These are phyloP conservation scores for Pachyseris speciosa DNA, from an alignment of 64 coral and sea anemone genomes.

Conservation along the genomic window DNA sequence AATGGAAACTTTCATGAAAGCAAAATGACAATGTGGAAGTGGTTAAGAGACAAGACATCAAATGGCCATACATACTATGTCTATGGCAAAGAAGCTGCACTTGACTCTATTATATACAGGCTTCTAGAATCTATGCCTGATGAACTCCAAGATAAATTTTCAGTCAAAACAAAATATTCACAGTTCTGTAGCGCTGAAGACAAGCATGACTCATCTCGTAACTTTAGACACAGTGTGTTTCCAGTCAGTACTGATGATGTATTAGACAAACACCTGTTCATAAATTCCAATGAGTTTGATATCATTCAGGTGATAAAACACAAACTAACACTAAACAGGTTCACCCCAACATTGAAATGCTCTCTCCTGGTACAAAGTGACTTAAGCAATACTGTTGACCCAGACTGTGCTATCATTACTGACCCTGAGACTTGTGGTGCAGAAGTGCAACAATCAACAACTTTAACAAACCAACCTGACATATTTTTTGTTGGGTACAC, in stretches of 20 bases:
- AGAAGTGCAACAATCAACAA: background rate
- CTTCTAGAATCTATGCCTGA: conserved; percentile 30
- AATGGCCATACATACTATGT: conserved; percentile 53
- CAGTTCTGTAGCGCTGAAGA: background rate
- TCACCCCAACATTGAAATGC: background rate
- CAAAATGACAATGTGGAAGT: conserved; percentile 34
- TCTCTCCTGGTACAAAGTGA: background rate
- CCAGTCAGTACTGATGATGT: conserved; percentile 41
- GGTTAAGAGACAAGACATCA: conserved; percentile 17
- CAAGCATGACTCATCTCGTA: conserved; percentile 1
- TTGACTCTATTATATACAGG: conserved; percentile 28
- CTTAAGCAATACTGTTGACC: background rate
- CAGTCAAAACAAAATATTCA: background rate
- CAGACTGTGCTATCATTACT: conserved; percentile 22
- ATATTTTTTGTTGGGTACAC: conserved; percentile 2
- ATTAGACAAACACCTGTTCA: conserved; percentile 18
- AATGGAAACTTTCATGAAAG: conserved; percentile 45
- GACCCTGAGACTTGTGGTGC: conserved; percentile 11
- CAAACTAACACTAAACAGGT: conserved; percentile 25
- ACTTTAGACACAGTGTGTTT: conserved; percentile 21
- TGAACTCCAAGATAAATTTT: conserved; percentile 5
- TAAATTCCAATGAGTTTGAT: conserved; percentile 14
- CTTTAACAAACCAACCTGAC: background rate
- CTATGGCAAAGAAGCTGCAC: conserved; percentile 30
- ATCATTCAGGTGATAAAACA: conserved; percentile 21